phyloP scores from a whole-genome alignment of 2,113 vertebrate species.

The Nesoenas mayeri region DNA sequence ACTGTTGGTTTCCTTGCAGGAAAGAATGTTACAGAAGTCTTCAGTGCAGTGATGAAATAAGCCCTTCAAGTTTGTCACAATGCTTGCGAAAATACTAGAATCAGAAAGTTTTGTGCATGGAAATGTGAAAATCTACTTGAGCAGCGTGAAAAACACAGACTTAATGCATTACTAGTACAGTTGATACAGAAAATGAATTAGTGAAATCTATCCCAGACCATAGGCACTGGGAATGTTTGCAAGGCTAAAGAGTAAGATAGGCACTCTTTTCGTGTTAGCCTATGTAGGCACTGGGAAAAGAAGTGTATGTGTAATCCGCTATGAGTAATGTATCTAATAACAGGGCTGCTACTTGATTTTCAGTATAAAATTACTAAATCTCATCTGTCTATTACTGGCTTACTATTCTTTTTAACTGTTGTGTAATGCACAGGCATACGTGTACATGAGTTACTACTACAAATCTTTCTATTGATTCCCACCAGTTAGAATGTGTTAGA shows the following conservation, averaged over 20 bases:
- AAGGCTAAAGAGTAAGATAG: not conserved
- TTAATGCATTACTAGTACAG: not conserved
- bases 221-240: not conserved
- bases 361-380: not conserved
- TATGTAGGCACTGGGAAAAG: not conserved
- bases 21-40: not conserved
- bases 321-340: not conserved
- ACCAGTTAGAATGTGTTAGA: not conserved
- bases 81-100: not conserved
- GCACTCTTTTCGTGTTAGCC: not conserved
- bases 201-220: not conserved
- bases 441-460: not conserved
- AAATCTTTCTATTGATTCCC: not conserved
- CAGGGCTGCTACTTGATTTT: not conserved
- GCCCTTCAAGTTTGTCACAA: not conserved
- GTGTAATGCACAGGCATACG: fast-evolving
- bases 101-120: not conserved
- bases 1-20: not conserved
- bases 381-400: fast-evolving
- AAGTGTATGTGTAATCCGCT: not conserved
- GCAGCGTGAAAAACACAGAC: not conserved
- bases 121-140: not conserved
- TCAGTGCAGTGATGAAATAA: not conserved
- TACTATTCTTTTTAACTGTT: not conserved
- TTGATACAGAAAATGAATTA: not conserved